Evolutionary conservation across 2,113 vertebrate species (phyloP), one percentile per base, ranked within the genome.

Genomic region (Odocoileus virginianus): DNA sequence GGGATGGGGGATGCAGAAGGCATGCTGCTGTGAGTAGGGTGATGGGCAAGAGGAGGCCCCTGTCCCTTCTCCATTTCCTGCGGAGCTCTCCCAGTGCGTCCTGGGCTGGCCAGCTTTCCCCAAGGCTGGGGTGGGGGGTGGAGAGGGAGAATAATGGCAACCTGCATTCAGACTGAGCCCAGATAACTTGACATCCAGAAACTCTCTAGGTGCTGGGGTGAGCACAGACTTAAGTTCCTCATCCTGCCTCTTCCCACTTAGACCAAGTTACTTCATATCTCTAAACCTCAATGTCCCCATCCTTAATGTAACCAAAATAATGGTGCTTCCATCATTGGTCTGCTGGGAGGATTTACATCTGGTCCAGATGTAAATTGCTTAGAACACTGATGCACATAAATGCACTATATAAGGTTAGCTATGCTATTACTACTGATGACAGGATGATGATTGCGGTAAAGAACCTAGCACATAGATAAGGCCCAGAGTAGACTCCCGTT

Each of bases 401-500:
- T 58, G 52, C 23, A 11, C 45, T 5, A 2, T 28, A 1, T 25
- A 27, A 54, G 28, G 25, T 64, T 43, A 25, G 25, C 5, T 2
- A 1, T 79, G 40, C 23, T 15, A 8, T n/a, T 16, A n/a, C 47
- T 45, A 30, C 12, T 17, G 21, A 14, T 2, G 19, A n/a, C 13
- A 17, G 2, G 27, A 40, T 9, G n/a, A 54, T 0, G 2, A 45
- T 5, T 17, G 36, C 30, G n/a, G 36, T 30, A 36, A 91, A 23
- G 45, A 43, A 16, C 50, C 40, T 33, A 58, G 21, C 43, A 1
- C 1, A 15, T 36, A 40, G 28, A 23, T 45, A 67, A 36, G n/a
- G 19, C 15, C 13, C 10, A 5, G 0, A n/a, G 9, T 3, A 12
- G 45, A 6, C 8, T 9, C 30, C 30, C 45, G 30, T 25, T 40